These are phyloP conservation scores for Catamblyrhynchus diadema DNA, from an alignment of 2,797 vertebrate species.

Conservation along the genomic window DNA sequence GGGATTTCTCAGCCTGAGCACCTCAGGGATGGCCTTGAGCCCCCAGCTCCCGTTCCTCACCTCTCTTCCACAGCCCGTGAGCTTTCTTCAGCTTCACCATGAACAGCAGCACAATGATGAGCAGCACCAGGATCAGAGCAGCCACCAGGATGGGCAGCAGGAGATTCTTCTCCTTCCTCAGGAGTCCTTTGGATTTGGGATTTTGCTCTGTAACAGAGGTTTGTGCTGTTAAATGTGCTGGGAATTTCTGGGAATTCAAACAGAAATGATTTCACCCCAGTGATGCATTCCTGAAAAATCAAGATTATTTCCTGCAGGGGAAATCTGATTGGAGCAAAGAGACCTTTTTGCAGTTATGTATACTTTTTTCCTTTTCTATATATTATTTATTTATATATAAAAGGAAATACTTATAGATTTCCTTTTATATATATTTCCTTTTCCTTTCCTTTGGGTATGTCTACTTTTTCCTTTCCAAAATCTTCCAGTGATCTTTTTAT, in stretches of 20 bases:
- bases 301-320: not conserved
- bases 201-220: conserved; percentile 8
- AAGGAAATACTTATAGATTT: no score
- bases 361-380: no score
- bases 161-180: conserved; percentile 39
- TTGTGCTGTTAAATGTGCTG: not conserved
- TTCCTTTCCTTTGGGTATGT: not conserved
- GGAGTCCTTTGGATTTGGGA: not conserved
- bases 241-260: not conserved
- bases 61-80: conserved; percentile 86
- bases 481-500: not conserved
- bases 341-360: not conserved
- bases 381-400: no score
- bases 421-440: no score
- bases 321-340: not conserved
- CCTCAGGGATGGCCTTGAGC: no score
- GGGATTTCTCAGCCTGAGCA: no score
- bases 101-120: conserved; percentile 85
- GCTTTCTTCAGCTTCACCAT: conserved; percentile 84
- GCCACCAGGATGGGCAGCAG: conserved; percentile 84
- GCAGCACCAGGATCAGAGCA: conserved; percentile 78
- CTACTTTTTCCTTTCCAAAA: not conserved
- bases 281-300: not conserved
- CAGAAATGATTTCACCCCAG: fast-evolving
- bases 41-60: conserved; percentile 50